These are phyloP conservation scores for Ennomos quercinarius DNA, from an alignment of 2,888 invertebrate species.

Conservation along the genomic window DNA sequence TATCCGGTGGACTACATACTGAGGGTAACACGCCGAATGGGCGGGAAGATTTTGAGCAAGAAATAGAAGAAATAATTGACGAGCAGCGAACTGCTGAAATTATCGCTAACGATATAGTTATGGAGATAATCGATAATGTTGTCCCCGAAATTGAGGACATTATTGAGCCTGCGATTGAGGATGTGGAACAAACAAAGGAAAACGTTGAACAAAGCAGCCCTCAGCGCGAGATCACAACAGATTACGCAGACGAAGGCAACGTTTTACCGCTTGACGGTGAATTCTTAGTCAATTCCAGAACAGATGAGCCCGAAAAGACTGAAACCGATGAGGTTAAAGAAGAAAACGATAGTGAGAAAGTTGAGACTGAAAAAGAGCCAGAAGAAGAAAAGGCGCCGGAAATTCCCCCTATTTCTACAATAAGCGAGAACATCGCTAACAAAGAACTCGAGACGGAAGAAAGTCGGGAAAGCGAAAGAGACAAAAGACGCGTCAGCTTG, in stretches of 20 bases:
- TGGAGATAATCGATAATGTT: slow-evolving; percentile 66
- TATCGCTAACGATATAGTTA: slow-evolving; percentile 69
- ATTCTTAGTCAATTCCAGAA: slow-evolving; percentile 68
- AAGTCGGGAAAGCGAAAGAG: slow-evolving; percentile 74
- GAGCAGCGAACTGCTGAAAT: slow-evolving; percentile 66
- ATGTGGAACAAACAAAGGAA: slow-evolving; percentile 36
- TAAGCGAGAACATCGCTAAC: slow-evolving; percentile 88
- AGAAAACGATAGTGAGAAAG: slow-evolving; percentile 65
- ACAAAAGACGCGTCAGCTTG: slow-evolving; percentile 86
- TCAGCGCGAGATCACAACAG: slow-evolving; percentile 62
- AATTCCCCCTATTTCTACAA: slow-evolving; percentile 90
- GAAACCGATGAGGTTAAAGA: slow-evolving; percentile 51
- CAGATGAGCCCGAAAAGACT: slow-evolving; percentile 55
- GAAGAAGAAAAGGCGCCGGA: slow-evolving; percentile 78
- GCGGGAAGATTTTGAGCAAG: slow-evolving; percentile 75
- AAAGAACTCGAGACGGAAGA: slow-evolving; percentile 70
- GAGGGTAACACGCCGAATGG: slow-evolving; percentile 81
- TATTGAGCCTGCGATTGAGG: slow-evolving; percentile 26
- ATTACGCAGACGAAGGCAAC: slow-evolving; percentile 74
- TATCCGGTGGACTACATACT: slow-evolving; percentile 75
- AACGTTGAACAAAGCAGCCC: slow-evolving; percentile 50
- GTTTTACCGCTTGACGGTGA: slow-evolving; percentile 78
- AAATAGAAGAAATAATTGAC: slow-evolving; percentile 71
- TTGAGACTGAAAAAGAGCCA: slow-evolving; percentile 52
- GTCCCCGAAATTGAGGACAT: slow-evolving; percentile 58